phyloP scores from a whole-genome alignment of 1,140 invertebrate genomes.

The Cataglyphis hispanica region DNA sequence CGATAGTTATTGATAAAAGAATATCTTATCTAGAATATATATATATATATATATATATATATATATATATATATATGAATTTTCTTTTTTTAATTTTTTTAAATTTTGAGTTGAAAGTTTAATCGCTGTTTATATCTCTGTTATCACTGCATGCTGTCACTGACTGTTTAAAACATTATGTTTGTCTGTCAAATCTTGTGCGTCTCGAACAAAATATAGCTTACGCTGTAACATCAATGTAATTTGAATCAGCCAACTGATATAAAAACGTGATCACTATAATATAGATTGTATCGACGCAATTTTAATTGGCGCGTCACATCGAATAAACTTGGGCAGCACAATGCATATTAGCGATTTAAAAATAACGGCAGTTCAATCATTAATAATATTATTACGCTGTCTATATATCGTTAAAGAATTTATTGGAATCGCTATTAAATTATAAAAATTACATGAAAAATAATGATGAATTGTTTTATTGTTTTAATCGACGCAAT shows the following conservation, averaged over 20 bases:
- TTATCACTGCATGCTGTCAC: background rate
- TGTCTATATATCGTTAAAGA: background rate
- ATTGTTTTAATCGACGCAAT: background rate
- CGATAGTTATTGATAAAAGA: background rate
- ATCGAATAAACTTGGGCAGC: conserved; percentile 1
- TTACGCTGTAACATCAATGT: background rate
- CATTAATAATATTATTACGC: background rate
- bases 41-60: too few species aligned
- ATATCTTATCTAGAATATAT: background rate
- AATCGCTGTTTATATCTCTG: background rate
- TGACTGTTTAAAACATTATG: background rate
- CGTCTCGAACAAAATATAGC: background rate
- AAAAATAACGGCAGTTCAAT: conserved; percentile 12
- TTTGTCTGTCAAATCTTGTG: background rate
- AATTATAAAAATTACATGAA: background rate
- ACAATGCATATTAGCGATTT: background rate
- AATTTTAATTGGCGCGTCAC: conserved; percentile 39
- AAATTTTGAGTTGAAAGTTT: background rate
- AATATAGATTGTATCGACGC: conserved; percentile 25
- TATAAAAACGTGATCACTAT: conserved; percentile 40
- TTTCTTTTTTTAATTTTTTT: background rate
- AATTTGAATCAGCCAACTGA: conserved; percentile 52
- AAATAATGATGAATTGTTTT: background rate
- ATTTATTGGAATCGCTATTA: background rate
- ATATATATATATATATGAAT: background rate